Percentiles rank a stretch among this genome's conserved stretches.
phyloP scores from a whole-genome alignment of 2,113 vertebrate genomes.

The Labrus mixtus region DNA sequence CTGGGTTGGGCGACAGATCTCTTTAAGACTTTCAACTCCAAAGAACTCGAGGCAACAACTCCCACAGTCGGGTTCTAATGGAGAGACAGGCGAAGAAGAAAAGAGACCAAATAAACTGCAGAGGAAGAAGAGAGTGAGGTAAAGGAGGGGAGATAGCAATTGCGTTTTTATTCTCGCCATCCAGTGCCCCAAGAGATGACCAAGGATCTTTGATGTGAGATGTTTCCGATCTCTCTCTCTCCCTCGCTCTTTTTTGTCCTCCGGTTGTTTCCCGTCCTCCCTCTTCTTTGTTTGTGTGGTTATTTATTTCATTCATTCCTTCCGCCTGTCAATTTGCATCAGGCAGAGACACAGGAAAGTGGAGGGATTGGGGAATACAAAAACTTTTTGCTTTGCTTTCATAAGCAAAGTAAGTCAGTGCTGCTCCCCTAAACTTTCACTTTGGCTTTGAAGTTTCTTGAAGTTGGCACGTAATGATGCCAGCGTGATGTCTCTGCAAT shows the following conservation, averaged over 20 bases:
- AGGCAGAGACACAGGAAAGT: constrained; percentile 50
- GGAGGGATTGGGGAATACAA: constrained; percentile 58
- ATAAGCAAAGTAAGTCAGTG: constrained; percentile 34
- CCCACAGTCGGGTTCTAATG: constrained; percentile 64
- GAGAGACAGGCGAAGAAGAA: constrained; percentile 56
- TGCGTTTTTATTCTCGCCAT: constrained; percentile 68
- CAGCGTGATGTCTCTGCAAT: constrained; percentile 34
- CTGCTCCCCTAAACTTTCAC: constrained; percentile 40
- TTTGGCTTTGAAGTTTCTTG: constrained; percentile 54
- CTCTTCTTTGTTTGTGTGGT: constrained; percentile 64
- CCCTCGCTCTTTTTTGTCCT: constrained; percentile 47
- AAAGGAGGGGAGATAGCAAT: constrained; percentile 55
- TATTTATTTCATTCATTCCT: constrained; percentile 73
- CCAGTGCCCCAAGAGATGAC: constrained; percentile 74
- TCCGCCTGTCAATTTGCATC: constrained; percentile 75
- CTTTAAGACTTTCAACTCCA: constrained; percentile 70
- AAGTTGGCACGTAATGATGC: constrained; percentile 41
- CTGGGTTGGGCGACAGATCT: constrained; percentile 61
- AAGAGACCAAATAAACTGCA: constrained; percentile 54
- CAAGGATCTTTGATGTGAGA: constrained; percentile 77
- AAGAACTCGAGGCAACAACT: constrained; percentile 66
- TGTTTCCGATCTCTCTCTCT: constrained; percentile 60
- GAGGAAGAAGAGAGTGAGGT: constrained; percentile 37
- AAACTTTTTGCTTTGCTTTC: constrained; percentile 58
- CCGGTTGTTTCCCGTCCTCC: constrained; percentile 65